A percentile compares a stretch with the other conserved stretches of the same genome.
Evolutionary conservation across 1,140 invertebrate genomes (phyloP).

Genomic region (Drosophila santomea): DNA sequence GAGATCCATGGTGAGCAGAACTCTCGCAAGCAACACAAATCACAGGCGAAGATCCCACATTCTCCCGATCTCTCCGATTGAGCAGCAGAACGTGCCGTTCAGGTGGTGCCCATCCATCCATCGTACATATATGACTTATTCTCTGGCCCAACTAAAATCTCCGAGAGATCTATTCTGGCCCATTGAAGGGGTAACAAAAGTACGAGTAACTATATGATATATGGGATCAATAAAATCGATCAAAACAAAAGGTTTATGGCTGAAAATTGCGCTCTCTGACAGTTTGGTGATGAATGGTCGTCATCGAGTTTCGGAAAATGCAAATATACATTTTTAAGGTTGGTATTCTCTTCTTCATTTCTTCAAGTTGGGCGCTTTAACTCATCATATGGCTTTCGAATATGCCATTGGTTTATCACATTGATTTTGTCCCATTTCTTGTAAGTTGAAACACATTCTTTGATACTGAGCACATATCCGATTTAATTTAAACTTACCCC

Average conservation of each 20-base stretch:
- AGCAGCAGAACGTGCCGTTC: constrained; percentile 36
- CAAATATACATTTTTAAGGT: constrained; percentile 22
- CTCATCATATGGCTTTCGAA: not conserved
- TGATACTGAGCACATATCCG: too few relatives aligned
- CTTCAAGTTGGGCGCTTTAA: constrained; percentile 3
- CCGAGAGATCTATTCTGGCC: constrained; percentile 14
- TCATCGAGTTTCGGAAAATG: constrained; percentile 25
- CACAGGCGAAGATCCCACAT: constrained; percentile 18
- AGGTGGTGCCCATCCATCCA: constrained; percentile 44
- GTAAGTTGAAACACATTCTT: not conserved
- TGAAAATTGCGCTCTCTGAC: constrained; percentile 51
- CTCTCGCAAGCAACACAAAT: constrained; percentile 26
- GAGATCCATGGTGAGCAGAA: constrained; percentile 15
- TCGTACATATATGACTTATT: constrained; percentile 5
- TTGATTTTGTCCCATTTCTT: not conserved
- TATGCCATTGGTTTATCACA: not conserved
- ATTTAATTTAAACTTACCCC: constrained; percentile 56
- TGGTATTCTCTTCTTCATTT: constrained; percentile 3
- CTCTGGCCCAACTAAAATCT: constrained; percentile 24
- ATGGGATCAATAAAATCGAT: constrained; percentile 55
- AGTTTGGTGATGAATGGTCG: constrained; percentile 41
- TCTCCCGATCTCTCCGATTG: constrained; percentile 28
- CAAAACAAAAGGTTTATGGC: constrained; percentile 50
- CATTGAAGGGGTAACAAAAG: constrained; percentile 24
- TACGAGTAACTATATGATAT: constrained; percentile 45